Base-by-base conservation (phyloP, 1,140 invertebrate species). In the Ceratina calcarata region DNA sequence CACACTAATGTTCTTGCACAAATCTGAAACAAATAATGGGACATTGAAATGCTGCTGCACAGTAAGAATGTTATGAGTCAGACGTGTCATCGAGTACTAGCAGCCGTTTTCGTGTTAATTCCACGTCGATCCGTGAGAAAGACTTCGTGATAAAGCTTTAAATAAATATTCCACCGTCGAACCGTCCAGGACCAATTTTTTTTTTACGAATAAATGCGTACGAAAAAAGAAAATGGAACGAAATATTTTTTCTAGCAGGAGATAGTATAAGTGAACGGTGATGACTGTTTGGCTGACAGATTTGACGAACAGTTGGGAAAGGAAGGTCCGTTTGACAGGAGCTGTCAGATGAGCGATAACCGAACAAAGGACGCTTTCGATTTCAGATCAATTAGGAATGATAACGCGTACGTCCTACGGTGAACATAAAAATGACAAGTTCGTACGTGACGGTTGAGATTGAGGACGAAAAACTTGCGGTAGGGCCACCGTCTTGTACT, bases 311-410 rank as follows among this genome's bases (percentile, higher is more conserved):
- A 65, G 60, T 84, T 71, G 73, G 37, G 66, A 84, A 84, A 80
- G 60, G 37, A 79, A 65, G 68, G 53, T 75, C 61, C 70, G 78
- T 86, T 87, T 87, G 85, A 87, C 85, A 87, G 85, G 85, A 86
- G 85, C 84, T 87, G 85, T 87, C 85, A 87, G 66, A 76, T 53
- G 67, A 81, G 65, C 76, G 27, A 45, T 68, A 55, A 85, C 51
- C 64, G 81, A 84, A 87, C 85, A 87, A 87, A 87, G 82, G 72
- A 87, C 85, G 78, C 74, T 60, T 66, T 57, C 37, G 65, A 83
- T 79, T 82, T 78, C 67, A 22, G 37, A 20, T 45, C 55, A 22
- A 76, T 82, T 76, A 61, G 71, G 37, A 66, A 58, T 16, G 60
- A 77, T 64, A 16, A n/a, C 37, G 51, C 18, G 74, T 81, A 66